phyloP scores from a whole-genome alignment of 2,113 vertebrate genomes.

The Sakesphorus luctuosus region DNA sequence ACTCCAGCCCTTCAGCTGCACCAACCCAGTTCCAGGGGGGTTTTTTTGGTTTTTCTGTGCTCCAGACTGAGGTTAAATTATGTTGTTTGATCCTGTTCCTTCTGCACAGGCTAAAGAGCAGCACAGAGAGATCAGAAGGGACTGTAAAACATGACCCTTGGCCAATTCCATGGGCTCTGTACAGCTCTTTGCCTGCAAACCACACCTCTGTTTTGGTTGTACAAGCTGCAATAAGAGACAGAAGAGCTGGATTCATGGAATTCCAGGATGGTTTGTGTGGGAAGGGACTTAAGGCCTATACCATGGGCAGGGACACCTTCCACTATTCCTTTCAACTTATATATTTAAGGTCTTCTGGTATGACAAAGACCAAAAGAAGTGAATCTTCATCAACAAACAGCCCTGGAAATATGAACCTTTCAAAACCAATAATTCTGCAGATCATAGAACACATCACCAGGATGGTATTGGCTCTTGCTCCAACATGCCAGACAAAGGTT shows the following conservation, averaged over 20 bases:
- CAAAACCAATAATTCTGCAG: not conserved
- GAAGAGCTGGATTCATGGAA: not conserved
- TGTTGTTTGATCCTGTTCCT: not conserved
- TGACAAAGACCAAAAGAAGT: not conserved
- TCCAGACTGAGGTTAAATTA: not conserved
- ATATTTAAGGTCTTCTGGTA: not conserved
- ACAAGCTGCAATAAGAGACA: not conserved
- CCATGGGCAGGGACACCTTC: not conserved
- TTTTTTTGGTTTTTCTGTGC: not conserved
- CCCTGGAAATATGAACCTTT: not conserved
- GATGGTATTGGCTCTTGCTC: not conserved
- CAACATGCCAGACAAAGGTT: not conserved
- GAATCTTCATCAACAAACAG: not conserved
- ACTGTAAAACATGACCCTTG: not conserved
- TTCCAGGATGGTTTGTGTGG: not conserved
- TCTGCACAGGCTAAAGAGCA: not conserved
- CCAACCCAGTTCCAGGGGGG: not conserved
- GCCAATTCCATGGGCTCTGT: not conserved
- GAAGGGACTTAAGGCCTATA: not conserved
- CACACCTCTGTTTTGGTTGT: not conserved
- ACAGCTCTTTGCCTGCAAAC: not conserved
- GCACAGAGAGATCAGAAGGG: not conserved
- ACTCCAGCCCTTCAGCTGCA: not conserved
- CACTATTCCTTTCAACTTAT: not conserved
- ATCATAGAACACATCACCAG: not conserved